A percentile compares a stretch with the other conserved stretches of the same genome.
phyloP scores from a whole-genome alignment of 2,888 invertebrate genomes.

The Pilophorus perplexus region DNA sequence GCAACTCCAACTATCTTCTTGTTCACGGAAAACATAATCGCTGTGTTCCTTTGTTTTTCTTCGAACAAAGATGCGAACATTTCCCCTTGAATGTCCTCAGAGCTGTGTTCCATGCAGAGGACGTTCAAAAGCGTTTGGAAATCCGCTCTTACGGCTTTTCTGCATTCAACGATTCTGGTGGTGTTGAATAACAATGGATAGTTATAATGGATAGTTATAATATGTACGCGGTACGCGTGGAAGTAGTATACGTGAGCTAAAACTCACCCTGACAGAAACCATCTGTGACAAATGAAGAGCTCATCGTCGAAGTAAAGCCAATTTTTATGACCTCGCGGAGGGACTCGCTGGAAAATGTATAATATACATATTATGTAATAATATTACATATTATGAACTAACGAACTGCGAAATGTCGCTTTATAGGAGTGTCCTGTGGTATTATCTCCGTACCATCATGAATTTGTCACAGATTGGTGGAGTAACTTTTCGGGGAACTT shows the following conservation, averaged over 20 bases:
- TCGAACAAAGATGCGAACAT: conserved; percentile 23
- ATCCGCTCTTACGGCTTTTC: conserved; percentile 15
- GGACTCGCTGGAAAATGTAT: conserved; percentile 6
- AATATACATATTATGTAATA: too few species aligned
- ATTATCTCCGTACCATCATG: conserved; percentile 25
- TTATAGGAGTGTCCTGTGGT: too few species aligned
- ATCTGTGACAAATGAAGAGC: conserved; percentile 13
- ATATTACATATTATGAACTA: too few species aligned
- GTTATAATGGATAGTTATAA: too few species aligned
- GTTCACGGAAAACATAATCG: conserved; percentile 5
- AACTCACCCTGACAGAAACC: conserved; percentile 21
- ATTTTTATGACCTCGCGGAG: conserved; percentile 17
- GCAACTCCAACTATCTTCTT: conserved; percentile 26
- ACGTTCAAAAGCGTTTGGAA: conserved; percentile 17
- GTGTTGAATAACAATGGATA: too few species aligned
- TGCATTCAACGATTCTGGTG: too few species aligned
- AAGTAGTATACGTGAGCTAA: too few species aligned
- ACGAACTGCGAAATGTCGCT: too few species aligned
- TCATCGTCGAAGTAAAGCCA: conserved; percentile 29
- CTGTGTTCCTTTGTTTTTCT: conserved; percentile 11
- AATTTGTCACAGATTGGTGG: background rate
- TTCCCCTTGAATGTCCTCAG: conserved; percentile 23
- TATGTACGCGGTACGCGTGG: too few species aligned
- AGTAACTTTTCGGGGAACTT: background rate
- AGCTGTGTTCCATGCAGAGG: conserved; percentile 31